Evolutionary conservation across 1,140 invertebrate genomes (phyloP), one percentile per base, ranked within the genome.

Genomic region (Apis laboriosa): DNA sequence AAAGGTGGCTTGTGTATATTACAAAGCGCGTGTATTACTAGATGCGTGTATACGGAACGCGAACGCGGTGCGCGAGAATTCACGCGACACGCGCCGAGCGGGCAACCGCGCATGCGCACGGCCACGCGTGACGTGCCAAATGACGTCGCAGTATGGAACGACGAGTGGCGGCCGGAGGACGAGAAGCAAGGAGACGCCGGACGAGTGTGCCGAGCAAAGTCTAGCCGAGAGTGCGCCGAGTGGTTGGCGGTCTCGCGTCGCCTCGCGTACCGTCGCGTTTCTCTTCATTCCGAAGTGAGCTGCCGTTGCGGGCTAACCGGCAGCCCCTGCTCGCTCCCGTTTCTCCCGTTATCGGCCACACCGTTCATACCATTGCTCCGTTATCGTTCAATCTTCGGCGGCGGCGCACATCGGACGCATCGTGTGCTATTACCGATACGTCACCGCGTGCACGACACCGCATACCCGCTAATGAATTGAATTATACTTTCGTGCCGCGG

Each of bases 221-320:
- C 78, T 66, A 75, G 61, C 43, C 34, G 70, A 53, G 83, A 71
- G 78, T 68, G 83, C 84, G 83, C 84, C 79, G 76, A 61, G 78
- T 63, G 80, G 80, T 78, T 78, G 75, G 84, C 77, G 80, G 75
- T 88, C 78, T 79, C 84, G 85, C 86, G 80, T 86, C 86, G 84
- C 88, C 58, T 83, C 75, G 67, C 74, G 73, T 72, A 34, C 7
- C 77, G 64, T 77, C 80, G 80, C 85, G 77, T 81, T 87, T 84
- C 88, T 83, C 85, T 89, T 88, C 92, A 93, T 90, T 92, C 92
- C 92, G 91, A 90, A 91, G 92, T 80, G 88, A 91, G 91, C 89
- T 89, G 90, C 88, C 92, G 90, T 88, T 80, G 89, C 89, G 92
- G 68, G 79, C 86, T 89, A 85, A 84, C 85, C 83, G 85, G 60